Base-by-base conservation (phyloP, 1,140 invertebrate genomes). In the Sinella curviseta region DNA sequence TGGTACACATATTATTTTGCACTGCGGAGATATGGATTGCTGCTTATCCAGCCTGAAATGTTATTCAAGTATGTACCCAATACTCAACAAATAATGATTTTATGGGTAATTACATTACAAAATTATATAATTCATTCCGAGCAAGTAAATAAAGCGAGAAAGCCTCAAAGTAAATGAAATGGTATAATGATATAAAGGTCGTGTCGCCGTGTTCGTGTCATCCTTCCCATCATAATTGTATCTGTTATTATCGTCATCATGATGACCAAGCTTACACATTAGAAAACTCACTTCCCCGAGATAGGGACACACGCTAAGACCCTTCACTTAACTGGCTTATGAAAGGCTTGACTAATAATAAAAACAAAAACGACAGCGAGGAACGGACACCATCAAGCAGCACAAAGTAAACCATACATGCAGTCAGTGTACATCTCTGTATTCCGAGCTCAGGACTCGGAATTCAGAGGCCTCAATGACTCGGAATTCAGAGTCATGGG, bases 31-130 rank as follows among this genome's bases (percentile, higher is more conserved):
- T n/a, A n/a, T n/a, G n/a, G n/a, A n/a, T n/a, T n/a, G n/a, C n/a
- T n/a, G n/a, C n/a, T n/a, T n/a, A n/a, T n/a, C n/a, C n/a, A n/a
- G n/a, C n/a, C n/a, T n/a, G n/a, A n/a, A n/a, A n/a, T n/a, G n/a
- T n/a, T n/a, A n/a, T n/a, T n/a, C n/a, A n/a, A n/a, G n/a, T n/a
- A n/a, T n/a, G n/a, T n/a, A n/a, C n/a, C n/a, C n/a, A n/a, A n/a
- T n/a, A n/a, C n/a, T n/a, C n/a, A n/a, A n/a, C n/a, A n/a, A n/a
- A n/a, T n/a, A 14, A 70, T 17, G 24, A 70, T 70, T 70, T 70
- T 70, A 70, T 70, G 65, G 31, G 30, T 70, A 70, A 70, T 70
- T 70, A 70, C 65, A 33, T 33, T 70, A 70, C 12, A 30, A 70
- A 70, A 70, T 70, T 70, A 70, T 65, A 65, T 31, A 24, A 70